Base-by-base conservation (phyloP, 2,888 invertebrate genomes). In the Eristalis tenax region DNA sequence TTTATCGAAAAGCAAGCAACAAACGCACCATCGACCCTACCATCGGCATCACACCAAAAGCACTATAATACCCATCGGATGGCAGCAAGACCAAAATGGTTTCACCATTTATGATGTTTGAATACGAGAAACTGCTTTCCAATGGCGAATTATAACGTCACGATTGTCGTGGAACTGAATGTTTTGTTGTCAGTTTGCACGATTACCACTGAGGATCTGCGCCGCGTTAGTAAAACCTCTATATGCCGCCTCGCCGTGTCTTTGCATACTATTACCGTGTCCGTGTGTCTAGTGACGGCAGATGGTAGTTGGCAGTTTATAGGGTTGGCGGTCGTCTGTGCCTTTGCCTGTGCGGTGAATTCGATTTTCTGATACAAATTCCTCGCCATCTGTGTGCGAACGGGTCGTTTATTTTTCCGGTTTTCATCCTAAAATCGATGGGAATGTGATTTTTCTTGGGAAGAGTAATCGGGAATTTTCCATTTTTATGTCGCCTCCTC, bases 91-190 rank as follows among this genome's bases (percentile, higher is more conserved):
- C 59, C 26, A 61, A 86, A 83, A 86, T 79, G 78, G 74, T 23
- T 70, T 77, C 56, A 63, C 78, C 83, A 83, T 86, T 86, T 86
- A 83, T 86, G 78, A 76, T 43, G 78, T 78, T 78, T 78, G 78
- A 65, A 74, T 64, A 59, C 65, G 66, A 79, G 74, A 83, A 86
- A 78, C 64, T 32, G 66, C 43, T 38, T 63, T 86, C 56, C 65
- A 86, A 78, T 74, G 61, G 74, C 78, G 70, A 71, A 83, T 70
- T 83, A 83, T 83, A 78, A 63, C 65, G 69, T 28, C 70, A 63
- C 78, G 61, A 78, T 83, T 85, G 77, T 61, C 64, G 77, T 50
- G 66, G 28, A 59, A 57, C 38, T 13, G 13, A 22, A 22, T 64
- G 43, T 81, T 38, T 59, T 73, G 69, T 69, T 69, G 64, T 59